These are phyloP conservation scores for Iguana delicatissima DNA, from an alignment of 2,797 vertebrate genomes.

Conservation along the genomic window DNA sequence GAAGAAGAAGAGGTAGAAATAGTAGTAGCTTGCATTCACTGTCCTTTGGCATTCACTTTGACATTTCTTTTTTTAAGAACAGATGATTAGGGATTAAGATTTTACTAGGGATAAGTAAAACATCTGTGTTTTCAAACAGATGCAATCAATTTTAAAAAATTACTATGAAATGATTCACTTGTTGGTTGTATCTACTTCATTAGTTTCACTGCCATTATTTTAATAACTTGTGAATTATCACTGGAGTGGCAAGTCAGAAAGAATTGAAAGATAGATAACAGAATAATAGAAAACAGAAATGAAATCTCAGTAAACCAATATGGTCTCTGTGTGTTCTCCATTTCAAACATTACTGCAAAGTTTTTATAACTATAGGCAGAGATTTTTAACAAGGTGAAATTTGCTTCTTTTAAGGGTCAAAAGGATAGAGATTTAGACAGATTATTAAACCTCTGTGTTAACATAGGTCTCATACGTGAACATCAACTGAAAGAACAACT, in stretches of 20 bases:
- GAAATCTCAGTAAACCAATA: not conserved
- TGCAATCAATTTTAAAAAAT: slow-evolving; percentile 12
- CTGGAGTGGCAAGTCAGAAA: slow-evolving; percentile 9
- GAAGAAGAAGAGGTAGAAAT: too few relatives aligned
- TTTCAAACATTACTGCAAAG: slow-evolving; percentile 2
- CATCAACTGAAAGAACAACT: too few relatives aligned
- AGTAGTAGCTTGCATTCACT: too few relatives aligned
- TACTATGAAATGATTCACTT: not conserved
- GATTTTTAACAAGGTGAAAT: too few relatives aligned
- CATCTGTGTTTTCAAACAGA: not conserved
- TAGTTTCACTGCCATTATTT: slow-evolving; percentile 35
- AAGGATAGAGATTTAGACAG: too few relatives aligned
- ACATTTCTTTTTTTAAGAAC: too few relatives aligned
- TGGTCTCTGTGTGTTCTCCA: not conserved
- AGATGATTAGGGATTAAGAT: too few relatives aligned
- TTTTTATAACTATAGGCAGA: not conserved
- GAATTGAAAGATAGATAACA: slow-evolving; percentile 38
- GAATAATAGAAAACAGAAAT: not conserved
- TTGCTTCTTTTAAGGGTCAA: too few relatives aligned
- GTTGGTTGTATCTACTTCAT: slow-evolving; percentile 34
- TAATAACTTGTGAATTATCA: slow-evolving; percentile 45
- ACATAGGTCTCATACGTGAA: too few relatives aligned
- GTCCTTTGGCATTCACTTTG: too few relatives aligned
- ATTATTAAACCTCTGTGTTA: too few relatives aligned
- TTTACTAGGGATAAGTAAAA: not conserved